Conservation (phyloP, 2,888 invertebrate genomes). For the Timandra comae region DNA sequence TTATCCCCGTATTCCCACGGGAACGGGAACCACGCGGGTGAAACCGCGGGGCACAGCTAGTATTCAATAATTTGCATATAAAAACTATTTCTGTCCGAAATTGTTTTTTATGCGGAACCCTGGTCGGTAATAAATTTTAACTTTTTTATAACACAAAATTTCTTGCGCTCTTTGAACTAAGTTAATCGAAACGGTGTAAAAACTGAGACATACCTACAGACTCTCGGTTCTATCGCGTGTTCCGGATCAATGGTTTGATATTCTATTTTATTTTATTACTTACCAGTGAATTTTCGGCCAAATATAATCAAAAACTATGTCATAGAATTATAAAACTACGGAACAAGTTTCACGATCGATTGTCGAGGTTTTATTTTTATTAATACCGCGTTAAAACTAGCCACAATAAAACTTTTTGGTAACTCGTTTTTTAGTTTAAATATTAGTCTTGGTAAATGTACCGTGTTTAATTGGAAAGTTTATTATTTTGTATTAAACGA, state of each 20-base stretch:
- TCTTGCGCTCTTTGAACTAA: constrained; percentile 68
- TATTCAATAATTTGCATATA: constrained; percentile 10
- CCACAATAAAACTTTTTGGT: constrained; percentile 9
- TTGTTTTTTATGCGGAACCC: constrained; percentile 28
- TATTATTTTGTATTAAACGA: too few species aligned
- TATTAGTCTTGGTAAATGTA: too few species aligned
- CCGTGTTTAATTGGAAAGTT: too few species aligned
- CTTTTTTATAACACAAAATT: constrained; percentile 47
- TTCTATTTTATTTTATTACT: constrained; percentile 51
- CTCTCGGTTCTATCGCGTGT: constrained; percentile 40
- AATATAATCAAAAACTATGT: constrained; percentile 15
- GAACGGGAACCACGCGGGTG: too few species aligned
- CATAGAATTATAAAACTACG: constrained; percentile 15
- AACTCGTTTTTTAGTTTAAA: too few species aligned
- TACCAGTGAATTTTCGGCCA: constrained; percentile 19
- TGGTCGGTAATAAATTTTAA: constrained; percentile 18
- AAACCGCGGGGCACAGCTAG: too few species aligned
- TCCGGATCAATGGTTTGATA: constrained; percentile 45
- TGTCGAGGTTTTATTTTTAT: constrained; percentile 17
- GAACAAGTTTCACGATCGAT: constrained; percentile 16
- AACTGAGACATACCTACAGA: constrained; percentile 43
- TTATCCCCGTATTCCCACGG: too few species aligned
- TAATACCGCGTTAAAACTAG: too few species aligned
- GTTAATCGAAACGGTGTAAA: constrained; percentile 55
- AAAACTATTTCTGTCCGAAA: constrained; percentile 17